Base-by-base conservation (phyloP, 2,888 invertebrate species). In the Drosophila multiciliata region DNA sequence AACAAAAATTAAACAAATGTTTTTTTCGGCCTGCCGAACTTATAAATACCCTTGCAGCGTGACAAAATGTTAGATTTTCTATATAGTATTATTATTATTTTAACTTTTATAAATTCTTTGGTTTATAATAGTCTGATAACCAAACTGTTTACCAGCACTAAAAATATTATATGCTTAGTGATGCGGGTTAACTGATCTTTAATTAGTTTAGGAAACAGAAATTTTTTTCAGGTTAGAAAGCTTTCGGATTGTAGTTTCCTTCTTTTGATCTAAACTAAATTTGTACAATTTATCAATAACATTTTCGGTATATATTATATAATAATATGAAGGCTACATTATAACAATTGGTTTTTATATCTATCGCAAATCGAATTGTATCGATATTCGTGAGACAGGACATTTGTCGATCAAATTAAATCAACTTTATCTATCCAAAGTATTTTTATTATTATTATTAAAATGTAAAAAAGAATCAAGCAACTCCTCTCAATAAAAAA, bases 31-130 rank as follows among this genome's bases (percentile, higher is more conserved):
- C 20, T 33, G 33, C 50, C 79, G 66, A 32, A 61, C 38, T 0
- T 59, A 23, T 0, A 35, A 45, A 67, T 77, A 57, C 63, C 9
- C 32, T 77, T 77, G 76, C 70, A 45, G 45, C 15, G 8, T 23
- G 15, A 23, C 23, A 23, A 8, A 23, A 45, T 45, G 20, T 1
- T 7, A 8, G 15, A 23, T 20, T 23, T 3, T 7, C 0, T 8
- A 23, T 8, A 23, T 8, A 45, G 8, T 3, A 3, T 20, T n/a
- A n/a, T n/a, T n/a, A n/a, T 15, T 45, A 7, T 15, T 8, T 2
- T 15, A 45, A 45, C 23, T 23, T 23, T 23, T 8, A 15, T 15
- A 23, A 45, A 15, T 7, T n/a, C 4, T n/a, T 7, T 40, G 9
- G 40, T 40, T 40, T n/a, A 9, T 40, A 40, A n/a, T 4, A 40